Conservation (phyloP, 2,888 invertebrate species). For the Choristoneura rosaceana region DNA sequence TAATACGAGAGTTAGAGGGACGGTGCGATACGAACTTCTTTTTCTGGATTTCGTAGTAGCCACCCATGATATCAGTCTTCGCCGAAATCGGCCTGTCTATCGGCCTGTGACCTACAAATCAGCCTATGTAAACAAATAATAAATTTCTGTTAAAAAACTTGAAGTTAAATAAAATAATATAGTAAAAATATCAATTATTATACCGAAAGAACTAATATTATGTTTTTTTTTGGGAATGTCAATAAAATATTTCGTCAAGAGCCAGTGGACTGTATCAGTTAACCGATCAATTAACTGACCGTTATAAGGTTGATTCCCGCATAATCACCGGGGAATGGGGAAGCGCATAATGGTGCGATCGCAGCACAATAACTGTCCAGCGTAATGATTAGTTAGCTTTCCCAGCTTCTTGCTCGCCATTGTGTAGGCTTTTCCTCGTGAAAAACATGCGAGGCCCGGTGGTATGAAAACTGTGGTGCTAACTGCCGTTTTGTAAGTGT, state of each 20-base stretch:
- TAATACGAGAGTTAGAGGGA: too few species aligned
- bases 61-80: too few species aligned
- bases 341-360: constrained; percentile 68
- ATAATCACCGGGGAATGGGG: constrained; percentile 68
- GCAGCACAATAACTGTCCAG: constrained; percentile 77
- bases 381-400: constrained; percentile 66
- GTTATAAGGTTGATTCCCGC: constrained; percentile 46
- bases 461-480: constrained; percentile 34
- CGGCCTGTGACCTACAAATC: too few species aligned
- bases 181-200: too few species aligned
- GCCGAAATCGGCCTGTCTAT: too few species aligned
- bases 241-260: neutral
- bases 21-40: too few species aligned
- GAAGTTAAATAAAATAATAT: too few species aligned
- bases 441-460: constrained; percentile 70
- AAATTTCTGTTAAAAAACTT: too few species aligned
- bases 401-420: constrained; percentile 72
- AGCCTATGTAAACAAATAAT: too few species aligned
- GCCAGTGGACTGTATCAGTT: constrained; percentile 15
- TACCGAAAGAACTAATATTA: too few species aligned
- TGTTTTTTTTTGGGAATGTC: neutral
- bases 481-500: neutral
- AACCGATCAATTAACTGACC: constrained; percentile 29
- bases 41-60: too few species aligned
- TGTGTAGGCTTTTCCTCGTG: constrained; percentile 79